Conservation (phyloP, 1,140 invertebrate species). For the Ridgeia piscesae region DNA sequence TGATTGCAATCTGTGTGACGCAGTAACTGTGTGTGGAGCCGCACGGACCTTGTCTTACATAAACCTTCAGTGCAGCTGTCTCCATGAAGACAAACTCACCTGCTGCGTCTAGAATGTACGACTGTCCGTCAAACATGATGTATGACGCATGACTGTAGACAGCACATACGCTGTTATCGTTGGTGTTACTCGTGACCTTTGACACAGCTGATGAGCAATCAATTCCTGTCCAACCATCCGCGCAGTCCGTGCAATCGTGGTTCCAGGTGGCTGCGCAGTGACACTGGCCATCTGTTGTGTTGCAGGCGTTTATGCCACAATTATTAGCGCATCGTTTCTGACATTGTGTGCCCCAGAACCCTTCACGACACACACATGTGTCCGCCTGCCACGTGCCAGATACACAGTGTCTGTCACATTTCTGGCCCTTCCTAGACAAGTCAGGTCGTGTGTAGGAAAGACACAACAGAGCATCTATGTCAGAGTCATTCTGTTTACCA, state of each 20-base stretch:
- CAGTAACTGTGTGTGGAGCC: not conserved
- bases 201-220: conserved; percentile 32
- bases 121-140: conserved; percentile 39
- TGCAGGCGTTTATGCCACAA: conserved; percentile 33
- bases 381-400: not conserved
- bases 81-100: conserved; percentile 27
- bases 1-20: not conserved
- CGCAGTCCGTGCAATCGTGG: conserved; percentile 31
- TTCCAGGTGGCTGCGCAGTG: conserved; percentile 30
- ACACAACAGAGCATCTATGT: not conserved
- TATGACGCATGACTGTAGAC: conserved; percentile 33
- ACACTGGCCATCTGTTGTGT: conserved; percentile 30
- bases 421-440: not conserved
- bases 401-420: not conserved
- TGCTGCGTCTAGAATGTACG: conserved; percentile 26
- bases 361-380: conserved; percentile 30
- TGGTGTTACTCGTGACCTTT: not conserved
- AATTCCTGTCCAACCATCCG: conserved; percentile 33
- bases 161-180: conserved; percentile 27
- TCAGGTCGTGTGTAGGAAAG: not conserved
- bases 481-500: not conserved
- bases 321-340: conserved; percentile 29
- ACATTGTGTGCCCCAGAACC: conserved; percentile 35
- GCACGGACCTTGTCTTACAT: conserved; percentile 5
- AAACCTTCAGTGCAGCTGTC: not conserved